Base-by-base conservation (phyloP, 2,888 invertebrate species). In the Scelioninae gen. 2 region DNA sequence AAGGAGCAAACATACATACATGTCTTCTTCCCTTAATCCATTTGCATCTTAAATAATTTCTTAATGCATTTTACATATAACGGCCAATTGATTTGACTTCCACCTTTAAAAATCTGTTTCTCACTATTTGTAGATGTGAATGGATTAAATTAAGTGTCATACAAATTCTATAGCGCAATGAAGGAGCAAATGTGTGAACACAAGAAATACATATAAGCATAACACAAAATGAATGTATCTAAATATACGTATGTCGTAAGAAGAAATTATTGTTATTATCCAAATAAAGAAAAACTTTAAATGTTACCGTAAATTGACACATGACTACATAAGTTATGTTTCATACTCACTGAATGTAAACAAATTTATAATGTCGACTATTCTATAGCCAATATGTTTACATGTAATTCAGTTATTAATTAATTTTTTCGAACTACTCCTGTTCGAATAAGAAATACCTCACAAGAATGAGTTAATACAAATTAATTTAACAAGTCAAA, bases 331-430 rank as follows among this genome's bases (percentile, higher is more conserved):
- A 48, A 41, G 35, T 18, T 16, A 43, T 41, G 15, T 58, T 67
- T 57, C 55, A 57, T 50, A 64, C 52, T 70, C 64, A 64, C 33
- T 57, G 37, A 70, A 71, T 64, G 71, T 64, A 64, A 71, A 55
- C 43, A 48, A 50, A 50, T 53, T 65, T 55, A 43, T 28, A 70
- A 63, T 43, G 19, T 53, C 39, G 60, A 48, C 18, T 7, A 61
- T 46, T 31, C 22, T 16, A 11, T 37, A 58, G 22, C 31, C n/a
- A 46, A 43, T 33, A 25, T 35, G 15, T 46, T 58, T 46, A 25
- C 16, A 10, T 58, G 25, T 53, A 18, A 37, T 48, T 48, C 11
- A 13, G 35, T 39, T 60, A 28, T 28, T 43, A 10, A 43, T 41
- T 63, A n/a, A n/a, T n/a, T n/a, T n/a, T n/a, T n/a, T n/a, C n/a